Evolutionary conservation across 2,113 vertebrate genomes (phyloP), one percentile per base, ranked within the genome.

Genomic region (Coracopsis vasa): DNA sequence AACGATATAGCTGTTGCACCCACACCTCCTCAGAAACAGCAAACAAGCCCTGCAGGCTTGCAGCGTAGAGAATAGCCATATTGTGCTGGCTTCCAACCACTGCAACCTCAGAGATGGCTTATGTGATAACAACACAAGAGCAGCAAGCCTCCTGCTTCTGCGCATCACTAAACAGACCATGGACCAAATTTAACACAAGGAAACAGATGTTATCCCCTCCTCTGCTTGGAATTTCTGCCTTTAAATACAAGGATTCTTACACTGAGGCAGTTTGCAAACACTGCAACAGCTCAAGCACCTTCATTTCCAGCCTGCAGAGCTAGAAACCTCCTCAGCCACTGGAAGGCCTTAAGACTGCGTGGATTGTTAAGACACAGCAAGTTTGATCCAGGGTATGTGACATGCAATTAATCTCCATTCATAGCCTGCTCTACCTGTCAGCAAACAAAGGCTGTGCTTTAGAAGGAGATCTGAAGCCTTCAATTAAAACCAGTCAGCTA

Each of bases 401-500:
- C 97, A 97, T 18, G 86, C 97, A 94, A 98, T 98, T 98, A 98
- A 98, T 98, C 97, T 98, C 98, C 97, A 98, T 98, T 97, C 97
- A 97, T 94, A 91, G 92, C 95, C 96, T 95, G 97, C 95, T 97
- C 85, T 89, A 71, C 94, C 86, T 98, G 98, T 97, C 98, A 98
- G 97, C 96, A 92, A 92, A 95, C 91, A 96, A 97, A 97, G 96
- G 94, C 95, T 95, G 94, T 80, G 94, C 95, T 94, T 93, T 96
- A 90, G 95, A 92, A 96, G 94, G 92, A 94, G 96, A 98, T 97
- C 98, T 97, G 97, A 98, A 98, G 95, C 95, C 97, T 97, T 97
- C 98, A 98, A 98, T 98, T 98, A 98, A 98, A 98, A 97, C 67
- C 77, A 96, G 97, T 88, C 97, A 94, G 97, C 97, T 98, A 98